These are phyloP conservation scores for Cebus imitator DNA, from an alignment of 2,113 vertebrate genomes.

Conservation along the genomic window DNA sequence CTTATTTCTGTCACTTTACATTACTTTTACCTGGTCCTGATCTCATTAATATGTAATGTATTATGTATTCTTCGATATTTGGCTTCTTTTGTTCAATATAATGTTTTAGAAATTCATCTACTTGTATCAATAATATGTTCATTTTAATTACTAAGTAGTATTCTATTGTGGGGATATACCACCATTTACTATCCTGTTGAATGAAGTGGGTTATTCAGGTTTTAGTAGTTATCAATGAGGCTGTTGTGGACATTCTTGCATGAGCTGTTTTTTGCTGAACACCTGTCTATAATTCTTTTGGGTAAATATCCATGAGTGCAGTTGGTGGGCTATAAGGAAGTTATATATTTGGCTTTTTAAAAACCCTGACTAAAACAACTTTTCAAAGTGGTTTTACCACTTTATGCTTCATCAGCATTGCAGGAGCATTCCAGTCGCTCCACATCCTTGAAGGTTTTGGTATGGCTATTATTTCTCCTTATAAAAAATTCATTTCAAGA, in stretches of 20 bases:
- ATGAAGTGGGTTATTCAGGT: neutral
- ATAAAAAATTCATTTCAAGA: neutral
- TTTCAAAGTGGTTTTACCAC: conserved; percentile 7
- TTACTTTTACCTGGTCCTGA: neutral
- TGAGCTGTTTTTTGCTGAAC: neutral
- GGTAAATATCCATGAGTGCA: neutral
- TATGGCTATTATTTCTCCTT: neutral
- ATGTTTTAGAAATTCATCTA: neutral
- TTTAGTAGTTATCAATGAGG: neutral
- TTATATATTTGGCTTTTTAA: neutral
- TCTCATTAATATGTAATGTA: neutral
- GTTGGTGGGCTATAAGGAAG: neutral
- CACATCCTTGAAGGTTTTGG: neutral
- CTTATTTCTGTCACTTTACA: neutral
- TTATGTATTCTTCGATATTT: neutral
- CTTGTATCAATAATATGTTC: neutral
- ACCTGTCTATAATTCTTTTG: neutral
- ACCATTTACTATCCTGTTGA: neutral
- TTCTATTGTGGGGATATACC: neutral
- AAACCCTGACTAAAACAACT: neutral
- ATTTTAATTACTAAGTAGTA: neutral
- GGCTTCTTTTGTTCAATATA: neutral
- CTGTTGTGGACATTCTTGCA: neutral
- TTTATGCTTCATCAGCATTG: neutral
- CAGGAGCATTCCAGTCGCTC: neutral